phyloP scores from a whole-genome alignment of 2,888 invertebrate species.

The Drosophila testacea region DNA sequence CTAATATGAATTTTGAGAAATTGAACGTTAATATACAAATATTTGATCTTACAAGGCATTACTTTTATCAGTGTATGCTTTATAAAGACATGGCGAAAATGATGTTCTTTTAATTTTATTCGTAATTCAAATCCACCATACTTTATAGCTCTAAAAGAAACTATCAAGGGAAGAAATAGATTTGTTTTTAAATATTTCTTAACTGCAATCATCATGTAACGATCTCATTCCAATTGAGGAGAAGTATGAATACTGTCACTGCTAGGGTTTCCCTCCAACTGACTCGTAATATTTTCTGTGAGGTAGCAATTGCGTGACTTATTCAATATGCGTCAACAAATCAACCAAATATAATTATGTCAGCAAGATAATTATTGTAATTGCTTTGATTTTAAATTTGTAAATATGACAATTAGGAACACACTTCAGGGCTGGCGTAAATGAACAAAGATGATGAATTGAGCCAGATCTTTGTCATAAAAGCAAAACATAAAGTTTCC shows the following conservation, averaged over 20 bases:
- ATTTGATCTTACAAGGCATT: too few relatives aligned
- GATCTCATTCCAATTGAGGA: not conserved
- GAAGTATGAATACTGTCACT: not conserved
- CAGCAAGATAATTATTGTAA: constrained; percentile 65
- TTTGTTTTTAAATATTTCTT: too few relatives aligned
- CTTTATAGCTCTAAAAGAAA: too few relatives aligned
- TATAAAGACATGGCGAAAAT: too few relatives aligned
- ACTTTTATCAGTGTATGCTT: too few relatives aligned
- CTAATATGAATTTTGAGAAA: too few relatives aligned
- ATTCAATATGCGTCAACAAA: constrained; percentile 23
- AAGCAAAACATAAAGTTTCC: not conserved
- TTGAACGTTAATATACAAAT: too few relatives aligned
- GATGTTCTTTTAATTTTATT: too few relatives aligned
- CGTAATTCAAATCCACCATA: too few relatives aligned
- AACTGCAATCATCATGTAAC: not conserved
- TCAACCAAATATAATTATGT: constrained; percentile 47
- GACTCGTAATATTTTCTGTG: not conserved
- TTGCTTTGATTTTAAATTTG: constrained; percentile 49
- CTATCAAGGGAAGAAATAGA: too few relatives aligned
- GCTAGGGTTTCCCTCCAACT: constrained; percentile 19
- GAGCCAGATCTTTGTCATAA: constrained; percentile 18
- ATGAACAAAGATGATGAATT: not conserved
- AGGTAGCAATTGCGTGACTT: constrained; percentile 57
- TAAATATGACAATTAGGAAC: constrained; percentile 60
- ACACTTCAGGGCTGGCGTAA: constrained; percentile 47